Conservation (phyloP, 2,888 invertebrate genomes). For the Drosophila yooni region DNA sequence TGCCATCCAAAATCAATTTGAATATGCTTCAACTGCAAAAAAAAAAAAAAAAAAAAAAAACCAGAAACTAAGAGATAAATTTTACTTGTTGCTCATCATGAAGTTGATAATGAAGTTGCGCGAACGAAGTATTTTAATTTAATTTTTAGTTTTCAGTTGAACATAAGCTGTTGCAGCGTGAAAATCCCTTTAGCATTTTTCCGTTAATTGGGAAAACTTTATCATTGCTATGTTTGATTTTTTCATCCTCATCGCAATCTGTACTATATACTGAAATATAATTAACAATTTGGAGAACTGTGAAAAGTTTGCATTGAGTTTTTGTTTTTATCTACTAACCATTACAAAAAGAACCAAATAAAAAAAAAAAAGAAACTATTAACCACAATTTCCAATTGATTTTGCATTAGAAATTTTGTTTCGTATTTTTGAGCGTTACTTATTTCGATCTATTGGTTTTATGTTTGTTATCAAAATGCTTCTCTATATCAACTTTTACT, state of each 20-base stretch:
- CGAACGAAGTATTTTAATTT: slow-evolving; percentile 23
- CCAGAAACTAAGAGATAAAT: slow-evolving; percentile 8
- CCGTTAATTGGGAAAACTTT: slow-evolving; percentile 7
- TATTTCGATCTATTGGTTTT: slow-evolving; percentile 62
- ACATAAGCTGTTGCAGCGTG: slow-evolving; percentile 14
- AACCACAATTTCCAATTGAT: slow-evolving; percentile 18
- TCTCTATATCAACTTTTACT: slow-evolving; percentile 70
- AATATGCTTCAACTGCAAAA: not conserved
- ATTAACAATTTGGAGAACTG: slow-evolving; percentile 10
- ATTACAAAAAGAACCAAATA: slow-evolving; percentile 1
- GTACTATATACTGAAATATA: slow-evolving; percentile 16
- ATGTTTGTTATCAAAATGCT: slow-evolving; percentile 69
- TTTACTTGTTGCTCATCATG: slow-evolving; percentile 6
- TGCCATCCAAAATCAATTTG: slow-evolving; percentile 21
- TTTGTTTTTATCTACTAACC: slow-evolving; percentile 6
- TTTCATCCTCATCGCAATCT: slow-evolving; percentile 5
- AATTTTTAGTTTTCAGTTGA: slow-evolving; percentile 1
- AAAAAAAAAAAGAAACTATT: slow-evolving; percentile 2
- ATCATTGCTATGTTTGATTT: not conserved
- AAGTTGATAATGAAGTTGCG: slow-evolving; percentile 13
- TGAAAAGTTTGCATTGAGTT: slow-evolving; percentile 15
- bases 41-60: not conserved
- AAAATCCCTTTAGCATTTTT: slow-evolving; percentile 26
- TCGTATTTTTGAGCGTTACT: slow-evolving; percentile 47
- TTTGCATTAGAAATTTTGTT: slow-evolving; percentile 38